These are phyloP conservation scores for Phyllotreta cruciferae DNA, from an alignment of 2,888 invertebrate species.

Conservation along the genomic window DNA sequence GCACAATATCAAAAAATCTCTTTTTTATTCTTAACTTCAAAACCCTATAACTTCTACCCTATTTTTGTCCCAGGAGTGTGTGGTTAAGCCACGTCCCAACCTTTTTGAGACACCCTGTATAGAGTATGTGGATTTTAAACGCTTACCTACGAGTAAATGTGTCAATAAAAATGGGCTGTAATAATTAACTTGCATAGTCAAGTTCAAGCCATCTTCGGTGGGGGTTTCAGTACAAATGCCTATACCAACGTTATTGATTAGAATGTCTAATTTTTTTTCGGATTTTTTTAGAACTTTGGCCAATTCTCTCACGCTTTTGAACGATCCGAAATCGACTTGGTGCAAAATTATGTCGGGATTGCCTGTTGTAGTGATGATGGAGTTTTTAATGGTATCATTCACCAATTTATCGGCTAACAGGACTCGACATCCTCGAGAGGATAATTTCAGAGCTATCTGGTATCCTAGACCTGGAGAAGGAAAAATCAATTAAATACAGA, in stretches of 20 bases:
- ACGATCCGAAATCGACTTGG: too few relatives aligned
- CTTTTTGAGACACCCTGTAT: too few relatives aligned
- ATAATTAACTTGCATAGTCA: background rate
- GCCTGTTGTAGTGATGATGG: too few relatives aligned
- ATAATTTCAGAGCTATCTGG: background rate
- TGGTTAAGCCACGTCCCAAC: too few relatives aligned
- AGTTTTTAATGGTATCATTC: background rate
- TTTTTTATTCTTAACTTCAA: too few relatives aligned
- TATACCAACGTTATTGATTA: background rate
- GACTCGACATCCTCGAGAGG: background rate
- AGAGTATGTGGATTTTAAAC: too few relatives aligned
- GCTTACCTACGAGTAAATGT: background rate
- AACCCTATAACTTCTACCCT: too few relatives aligned
- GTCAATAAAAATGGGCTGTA: background rate
- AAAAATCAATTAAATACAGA: background rate
- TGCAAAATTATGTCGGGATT: too few relatives aligned
- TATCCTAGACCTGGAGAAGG: background rate
- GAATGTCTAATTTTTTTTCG: background rate
- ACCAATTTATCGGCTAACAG: background rate
- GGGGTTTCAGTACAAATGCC: background rate
- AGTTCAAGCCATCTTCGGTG: conserved; percentile 1
- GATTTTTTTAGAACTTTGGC: too few relatives aligned
- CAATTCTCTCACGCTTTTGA: too few relatives aligned
- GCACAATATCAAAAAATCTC: too few relatives aligned
- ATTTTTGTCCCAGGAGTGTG: too few relatives aligned